Base-by-base conservation (phyloP, 2,888 invertebrate species). In the Caenorhabditis sp. region DNA sequence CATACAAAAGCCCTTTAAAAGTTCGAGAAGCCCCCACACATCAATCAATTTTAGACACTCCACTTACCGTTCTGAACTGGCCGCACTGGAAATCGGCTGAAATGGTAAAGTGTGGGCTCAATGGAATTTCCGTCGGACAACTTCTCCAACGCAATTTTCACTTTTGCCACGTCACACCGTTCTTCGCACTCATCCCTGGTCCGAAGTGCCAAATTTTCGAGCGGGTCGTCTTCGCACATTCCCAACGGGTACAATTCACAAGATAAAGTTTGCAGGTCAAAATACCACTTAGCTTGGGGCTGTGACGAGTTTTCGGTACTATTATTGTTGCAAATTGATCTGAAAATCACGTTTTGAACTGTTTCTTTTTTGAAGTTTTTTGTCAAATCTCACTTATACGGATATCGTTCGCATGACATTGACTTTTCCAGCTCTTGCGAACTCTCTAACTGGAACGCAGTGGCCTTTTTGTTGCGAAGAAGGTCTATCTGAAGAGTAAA, bases 211-310 rank as follows among this genome's bases (percentile, higher is more conserved):
- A 68, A 37, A 39, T 72, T 58, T 15, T 52, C 61, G 20, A 74
- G 15, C 2, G 65, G 46, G 30, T 70, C 68, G 7, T 63, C 55
- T 17, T 59, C 59, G 27, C 76, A 76, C 46, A 61, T 39, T 55
- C 76, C 76, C 35, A 65, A 59, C 20, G 76, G 76, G 43, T 76
- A 76, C 26, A 65, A 13, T 43, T 76, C 71, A 35, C 76, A 76
- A 0, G 52, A 48, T 2, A 76, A 39, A 1, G 71, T 65, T 15
- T 70, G 70, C 4, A 76, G 24, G 24, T 76, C 61, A n/a, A 71
- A 76, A 37, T 59, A 76, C 75, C 75, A 75, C 15, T 62, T 61
- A 1, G 56, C 56, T 11, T 50, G 15, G 0, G 75, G 75, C 22
- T 75, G 75, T 2, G 55, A 55, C 0, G 43, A 15, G 5, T 41